These are phyloP conservation scores for Pseudonaja textilis DNA, from an alignment of 2,113 vertebrate genomes.

Conservation along the genomic window DNA sequence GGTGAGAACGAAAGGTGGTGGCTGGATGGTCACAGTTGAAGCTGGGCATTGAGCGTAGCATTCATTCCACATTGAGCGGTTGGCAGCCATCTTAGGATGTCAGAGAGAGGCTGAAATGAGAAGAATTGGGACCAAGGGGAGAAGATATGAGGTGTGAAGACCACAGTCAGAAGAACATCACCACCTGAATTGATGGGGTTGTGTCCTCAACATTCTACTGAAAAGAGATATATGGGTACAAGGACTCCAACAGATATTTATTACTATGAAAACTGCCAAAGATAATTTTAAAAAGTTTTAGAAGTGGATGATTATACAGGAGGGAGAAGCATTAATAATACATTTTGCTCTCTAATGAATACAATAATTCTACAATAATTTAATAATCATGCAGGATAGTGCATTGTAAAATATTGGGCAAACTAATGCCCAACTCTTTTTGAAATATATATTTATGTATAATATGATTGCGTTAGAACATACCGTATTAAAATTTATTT, in stretches of 20 bases:
- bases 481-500: neutral
- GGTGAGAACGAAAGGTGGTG: slow-evolving; percentile 1
- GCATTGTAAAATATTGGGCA: neutral
- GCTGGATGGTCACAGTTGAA: slow-evolving; percentile 18
- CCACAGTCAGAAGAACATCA: neutral
- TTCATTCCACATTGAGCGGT: neutral
- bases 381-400: neutral
- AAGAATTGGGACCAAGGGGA: neutral
- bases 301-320: neutral
- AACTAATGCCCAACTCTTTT: neutral
- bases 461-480: neutral
- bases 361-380: neutral
- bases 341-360: neutral
- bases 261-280: neutral
- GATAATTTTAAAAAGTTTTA: neutral
- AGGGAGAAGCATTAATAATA: neutral
- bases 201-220: neutral
- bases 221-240: neutral
- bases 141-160: neutral
- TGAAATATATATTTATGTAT: neutral
- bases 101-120: neutral
- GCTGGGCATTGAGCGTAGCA: slow-evolving; percentile 7
- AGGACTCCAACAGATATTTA: neutral
- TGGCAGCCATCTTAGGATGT: neutral
- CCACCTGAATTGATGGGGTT: neutral